phyloP scores from a whole-genome alignment of 2,797 vertebrate species.

The Perodicticus potto region DNA sequence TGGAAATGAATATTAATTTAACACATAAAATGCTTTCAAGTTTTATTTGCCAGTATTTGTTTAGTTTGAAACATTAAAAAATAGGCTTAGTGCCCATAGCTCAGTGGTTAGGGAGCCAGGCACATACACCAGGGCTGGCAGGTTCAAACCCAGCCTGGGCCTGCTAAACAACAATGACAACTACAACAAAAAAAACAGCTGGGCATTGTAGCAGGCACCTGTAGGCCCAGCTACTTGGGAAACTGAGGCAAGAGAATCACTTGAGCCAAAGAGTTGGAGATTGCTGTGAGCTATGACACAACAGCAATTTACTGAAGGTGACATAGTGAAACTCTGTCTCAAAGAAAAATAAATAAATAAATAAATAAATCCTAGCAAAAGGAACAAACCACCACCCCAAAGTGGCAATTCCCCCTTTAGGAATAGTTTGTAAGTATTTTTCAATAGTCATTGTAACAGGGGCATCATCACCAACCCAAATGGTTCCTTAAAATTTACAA shows the following conservation, averaged over 20 bases:
- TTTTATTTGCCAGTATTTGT: slow-evolving; percentile 5
- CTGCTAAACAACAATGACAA: no score
- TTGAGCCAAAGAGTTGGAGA: no score
- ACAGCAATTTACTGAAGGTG: no score
- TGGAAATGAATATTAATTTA: slow-evolving; percentile 23
- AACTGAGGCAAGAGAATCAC: no score
- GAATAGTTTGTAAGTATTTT: not conserved
- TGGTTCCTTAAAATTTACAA: not conserved
- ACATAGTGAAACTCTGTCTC: no score
- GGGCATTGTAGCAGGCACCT: no score
- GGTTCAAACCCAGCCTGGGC: no score
- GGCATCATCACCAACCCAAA: not conserved
- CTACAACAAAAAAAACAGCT: no score
- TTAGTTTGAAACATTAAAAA: slow-evolving; percentile 47
- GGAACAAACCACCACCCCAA: not conserved
- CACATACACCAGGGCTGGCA: no score
- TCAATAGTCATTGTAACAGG: not conserved
- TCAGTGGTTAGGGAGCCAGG: no score
- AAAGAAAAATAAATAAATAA: slow-evolving; percentile 79
- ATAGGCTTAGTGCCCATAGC: not conserved
- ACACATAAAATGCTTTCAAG: not conserved
- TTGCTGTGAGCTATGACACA: no score
- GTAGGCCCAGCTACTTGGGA: no score
- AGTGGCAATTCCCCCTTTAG: not conserved
- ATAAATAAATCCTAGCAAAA: not conserved